Percentiles rank a stretch among this genome's conserved stretches.
These are phyloP conservation scores for Porites lutea DNA, from an alignment of 64 coral and sea anemone species.

Conservation along the genomic window DNA sequence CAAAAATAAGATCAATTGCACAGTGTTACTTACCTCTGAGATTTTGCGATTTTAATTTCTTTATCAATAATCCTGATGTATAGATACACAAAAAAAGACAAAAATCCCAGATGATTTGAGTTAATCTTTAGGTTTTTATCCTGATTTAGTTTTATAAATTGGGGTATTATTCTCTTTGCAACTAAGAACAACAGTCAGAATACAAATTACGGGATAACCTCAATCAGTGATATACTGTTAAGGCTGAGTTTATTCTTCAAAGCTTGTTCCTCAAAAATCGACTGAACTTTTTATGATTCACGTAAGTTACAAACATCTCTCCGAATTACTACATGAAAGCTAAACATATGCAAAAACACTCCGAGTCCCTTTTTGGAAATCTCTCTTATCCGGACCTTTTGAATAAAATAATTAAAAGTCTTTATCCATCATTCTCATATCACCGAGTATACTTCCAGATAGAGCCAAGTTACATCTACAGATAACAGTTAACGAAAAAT, in stretches of 20 bases:
- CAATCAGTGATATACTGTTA: not conserved
- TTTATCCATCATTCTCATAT: no score
- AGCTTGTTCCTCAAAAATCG: not conserved
- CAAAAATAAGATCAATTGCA: not conserved
- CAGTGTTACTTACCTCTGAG: not conserved
- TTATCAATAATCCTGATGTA: not conserved
- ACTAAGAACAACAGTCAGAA: not conserved
- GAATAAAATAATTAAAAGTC: not conserved
- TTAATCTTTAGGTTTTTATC: constrained; percentile 28
- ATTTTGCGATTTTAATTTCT: not conserved
- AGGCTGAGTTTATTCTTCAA: not conserved
- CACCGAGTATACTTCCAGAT: no score
- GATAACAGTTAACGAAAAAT: no score
- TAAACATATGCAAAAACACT: not conserved
- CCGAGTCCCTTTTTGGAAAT: not conserved
- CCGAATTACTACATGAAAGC: not conserved
- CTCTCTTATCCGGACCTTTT: not conserved
- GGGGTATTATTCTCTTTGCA: not conserved
- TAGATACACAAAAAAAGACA: not conserved
- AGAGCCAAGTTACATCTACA: no score
- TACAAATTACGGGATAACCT: constrained; percentile 1
- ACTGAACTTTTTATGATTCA: not conserved
- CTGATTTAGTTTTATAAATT: not conserved
- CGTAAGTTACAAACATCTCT: not conserved
- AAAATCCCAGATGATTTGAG: not conserved